These are phyloP conservation scores for Molossus molossus DNA, from an alignment of 2,797 vertebrate species.

Conservation along the genomic window DNA sequence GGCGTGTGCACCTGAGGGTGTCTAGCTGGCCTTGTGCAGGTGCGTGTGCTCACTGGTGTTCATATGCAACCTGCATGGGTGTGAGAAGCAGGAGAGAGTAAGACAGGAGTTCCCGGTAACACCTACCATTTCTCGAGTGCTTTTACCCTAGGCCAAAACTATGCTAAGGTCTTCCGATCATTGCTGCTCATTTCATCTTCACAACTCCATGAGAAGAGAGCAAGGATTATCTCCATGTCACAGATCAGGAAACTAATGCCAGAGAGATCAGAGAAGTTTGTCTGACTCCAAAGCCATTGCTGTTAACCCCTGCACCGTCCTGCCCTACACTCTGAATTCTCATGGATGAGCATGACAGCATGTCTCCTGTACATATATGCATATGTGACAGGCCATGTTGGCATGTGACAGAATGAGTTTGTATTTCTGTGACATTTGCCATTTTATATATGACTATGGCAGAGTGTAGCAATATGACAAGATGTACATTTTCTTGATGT, in stretches of 20 bases:
- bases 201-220: not conserved
- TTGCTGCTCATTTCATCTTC: not conserved
- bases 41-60: not conserved
- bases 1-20: not conserved
- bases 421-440: constrained; percentile 9
- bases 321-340: not conserved
- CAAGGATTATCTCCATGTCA: not conserved
- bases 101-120: not conserved
- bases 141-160: not conserved
- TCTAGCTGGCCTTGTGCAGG: not conserved
- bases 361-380: not conserved
- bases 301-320: not conserved
- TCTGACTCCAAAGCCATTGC: not conserved
- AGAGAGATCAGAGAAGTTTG: not conserved
- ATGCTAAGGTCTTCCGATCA: fast-evolving
- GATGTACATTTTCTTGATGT: constrained; percentile 59
- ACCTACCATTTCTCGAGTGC: not conserved
- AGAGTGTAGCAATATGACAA: not conserved
- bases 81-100: fast-evolving
- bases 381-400: not conserved
- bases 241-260: not conserved
- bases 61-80: fast-evolving
- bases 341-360: not conserved
- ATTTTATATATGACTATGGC: not conserved
- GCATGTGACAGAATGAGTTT: not conserved